Percentiles rank a stretch among this genome's conserved stretches.
phyloP scores from a whole-genome alignment of 2,888 invertebrate species.

The Eupithecia pulchellata region DNA sequence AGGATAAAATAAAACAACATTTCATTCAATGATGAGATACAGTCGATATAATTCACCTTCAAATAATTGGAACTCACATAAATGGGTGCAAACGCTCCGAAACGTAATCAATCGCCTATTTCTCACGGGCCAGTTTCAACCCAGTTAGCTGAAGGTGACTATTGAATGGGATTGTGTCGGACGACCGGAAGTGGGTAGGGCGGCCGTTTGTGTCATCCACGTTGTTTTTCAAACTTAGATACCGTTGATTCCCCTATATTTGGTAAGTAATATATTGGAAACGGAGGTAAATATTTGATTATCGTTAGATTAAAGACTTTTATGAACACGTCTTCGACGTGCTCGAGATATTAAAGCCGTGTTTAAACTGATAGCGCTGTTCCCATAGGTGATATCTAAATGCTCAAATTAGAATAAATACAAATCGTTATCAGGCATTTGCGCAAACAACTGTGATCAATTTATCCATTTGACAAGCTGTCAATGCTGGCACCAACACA shows the following conservation, averaged over 20 bases:
- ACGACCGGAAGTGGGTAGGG: conserved; percentile 76
- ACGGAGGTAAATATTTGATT: conserved; percentile 44
- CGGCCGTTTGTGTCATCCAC: conserved; percentile 67
- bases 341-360: conserved; percentile 43
- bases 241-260: conserved; percentile 52
- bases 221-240: conserved; percentile 69
- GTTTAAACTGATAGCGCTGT: conserved; percentile 62
- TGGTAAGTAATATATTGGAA: conserved; percentile 46
- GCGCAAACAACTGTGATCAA: conserved; percentile 83
- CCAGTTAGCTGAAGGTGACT: conserved; percentile 71
- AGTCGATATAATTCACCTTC: conserved; percentile 20
- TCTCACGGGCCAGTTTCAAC: conserved; percentile 76
- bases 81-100: conserved; percentile 49
- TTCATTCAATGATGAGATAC: conserved; percentile 14
- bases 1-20: conserved; percentile 2
- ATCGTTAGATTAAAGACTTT: conserved; percentile 44
- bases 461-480: conserved; percentile 81
- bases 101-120: conserved; percentile 64
- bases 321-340: conserved; percentile 45
- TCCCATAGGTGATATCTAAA: conserved; percentile 64
- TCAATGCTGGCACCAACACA: conserved; percentile 81
- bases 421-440: conserved; percentile 81
- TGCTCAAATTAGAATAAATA: conserved; percentile 77
- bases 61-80: conserved; percentile 44
- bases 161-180: conserved; percentile 72